Evolutionary conservation across 53 echinoderm and acorn worm genomes (phyloP), one percentile per base, ranked within the genome.

Genomic region (Echinarachnius parma): DNA sequence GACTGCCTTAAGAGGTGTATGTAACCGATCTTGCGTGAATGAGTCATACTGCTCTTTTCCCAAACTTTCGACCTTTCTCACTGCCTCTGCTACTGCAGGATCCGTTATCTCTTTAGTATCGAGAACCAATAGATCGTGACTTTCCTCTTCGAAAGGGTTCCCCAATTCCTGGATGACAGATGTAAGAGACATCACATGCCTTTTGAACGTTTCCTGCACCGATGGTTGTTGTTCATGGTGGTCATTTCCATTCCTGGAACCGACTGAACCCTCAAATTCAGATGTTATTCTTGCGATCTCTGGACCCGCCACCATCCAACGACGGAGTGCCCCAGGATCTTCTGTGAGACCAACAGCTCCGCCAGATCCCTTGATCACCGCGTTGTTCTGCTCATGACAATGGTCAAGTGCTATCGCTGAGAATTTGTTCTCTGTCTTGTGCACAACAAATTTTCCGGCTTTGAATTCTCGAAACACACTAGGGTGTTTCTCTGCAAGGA

Each of bases 371-470:
- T 88, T 88, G 39, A 88, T 46, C 21, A 28, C 29, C 0, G 39
- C 83, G 60, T 88, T 88, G 22, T 60, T 80, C 22, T 83, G 88
- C 28, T 88, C 83, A 80, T 88, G 83, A 7, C 36, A 45, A 24
- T 88, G 88, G 53, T 80, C 83, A 37, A 79, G 48, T 4, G 66
- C 80, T 23, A 88, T 83, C 4, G 30, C 3, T 36, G 88, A 83
- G 53, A 83, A 83, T 20, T 49, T 35, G 23, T 37, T 64, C 26
- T 49, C 7, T 1, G 83, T 31, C 75, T 88, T 87, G 36, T 32
- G 4, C 28, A 48, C 11, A 15, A 36, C 53, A 23, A 87, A 83
- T 4, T 64, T 54, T 21, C 79, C 83, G 26, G 22, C 22, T 20
- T 9, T 14, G 76, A 86, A 81, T 31, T 82, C 56, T 26, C 4